Evolutionary conservation across 1,140 invertebrate species (phyloP).

Genomic region (Dendrolimus kikuchii): DNA sequence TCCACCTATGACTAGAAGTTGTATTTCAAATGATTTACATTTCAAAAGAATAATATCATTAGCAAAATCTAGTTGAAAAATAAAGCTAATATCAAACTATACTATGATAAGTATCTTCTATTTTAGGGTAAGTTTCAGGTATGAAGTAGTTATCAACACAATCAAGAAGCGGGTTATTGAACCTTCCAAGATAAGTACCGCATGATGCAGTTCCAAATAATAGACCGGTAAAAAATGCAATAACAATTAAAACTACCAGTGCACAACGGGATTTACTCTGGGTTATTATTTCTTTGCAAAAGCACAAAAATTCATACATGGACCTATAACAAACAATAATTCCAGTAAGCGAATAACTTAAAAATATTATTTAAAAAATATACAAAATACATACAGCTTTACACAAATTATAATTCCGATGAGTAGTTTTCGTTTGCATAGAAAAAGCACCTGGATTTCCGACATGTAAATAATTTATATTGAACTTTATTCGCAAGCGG

Average conservation of each 20-base stretch:
- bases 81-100: constrained; percentile 15
- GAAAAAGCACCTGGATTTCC: too few species aligned
- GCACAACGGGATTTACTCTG: constrained; percentile 34
- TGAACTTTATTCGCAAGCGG: too few species aligned
- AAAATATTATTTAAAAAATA: neutral
- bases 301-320: constrained; percentile 33
- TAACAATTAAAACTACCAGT: constrained; percentile 20
- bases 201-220: constrained; percentile 48
- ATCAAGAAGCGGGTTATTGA: constrained; percentile 47
- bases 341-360: neutral
- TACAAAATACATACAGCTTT: too few species aligned
- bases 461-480: too few species aligned
- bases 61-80: neutral
- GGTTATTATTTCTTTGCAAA: constrained; percentile 34
- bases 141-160: constrained; percentile 53
- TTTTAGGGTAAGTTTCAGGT: constrained; percentile 21
- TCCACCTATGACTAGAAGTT: too few species aligned
- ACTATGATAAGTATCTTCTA: constrained; percentile 23
- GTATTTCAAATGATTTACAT: neutral
- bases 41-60: constrained; percentile 1
- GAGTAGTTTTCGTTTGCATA: too few species aligned
- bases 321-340: constrained; percentile 34
- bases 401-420: too few species aligned
- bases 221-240: constrained; percentile 38
- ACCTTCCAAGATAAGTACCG: constrained; percentile 37